Conservation (phyloP, 2,888 invertebrate genomes). For the Caenorhabditis macrosperma region DNA sequence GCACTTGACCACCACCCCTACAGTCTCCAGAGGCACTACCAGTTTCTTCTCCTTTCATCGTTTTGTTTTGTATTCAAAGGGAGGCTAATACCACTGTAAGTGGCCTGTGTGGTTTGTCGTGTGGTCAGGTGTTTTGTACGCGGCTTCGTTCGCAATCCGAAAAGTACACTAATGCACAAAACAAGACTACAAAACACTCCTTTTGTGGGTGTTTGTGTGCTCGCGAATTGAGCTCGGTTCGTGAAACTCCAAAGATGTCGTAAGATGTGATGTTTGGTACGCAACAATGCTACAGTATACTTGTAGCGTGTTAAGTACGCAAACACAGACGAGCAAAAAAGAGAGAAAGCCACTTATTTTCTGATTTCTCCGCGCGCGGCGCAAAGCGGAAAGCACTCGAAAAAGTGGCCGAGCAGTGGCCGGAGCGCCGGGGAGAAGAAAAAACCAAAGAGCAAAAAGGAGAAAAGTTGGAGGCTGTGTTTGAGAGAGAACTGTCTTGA, state of each 20-base stretch:
- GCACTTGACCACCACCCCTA: slow-evolving; percentile 57
- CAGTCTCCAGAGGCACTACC: slow-evolving; percentile 32
- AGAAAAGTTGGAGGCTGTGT: neutral
- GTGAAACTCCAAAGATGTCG: neutral
- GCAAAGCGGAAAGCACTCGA: slow-evolving; percentile 5
- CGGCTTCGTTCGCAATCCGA: neutral
- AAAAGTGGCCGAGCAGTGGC: neutral
- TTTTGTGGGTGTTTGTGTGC: neutral
- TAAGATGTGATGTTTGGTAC: neutral
- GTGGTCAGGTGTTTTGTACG: slow-evolving; percentile 15
- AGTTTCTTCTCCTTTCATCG: slow-evolving; percentile 8
- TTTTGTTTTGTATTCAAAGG: slow-evolving; percentile 1
- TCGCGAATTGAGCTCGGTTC: neutral
- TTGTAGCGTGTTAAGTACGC: neutral
- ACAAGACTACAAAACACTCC: neutral
- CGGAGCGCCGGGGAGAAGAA: no score
- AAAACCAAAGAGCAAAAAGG: neutral
- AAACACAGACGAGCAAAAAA: slow-evolving; percentile 1
- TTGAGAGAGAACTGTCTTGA: neutral
- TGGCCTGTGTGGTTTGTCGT: no score
- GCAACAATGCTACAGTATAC: neutral
- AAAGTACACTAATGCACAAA: neutral
- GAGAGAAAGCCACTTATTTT: slow-evolving; percentile 3
- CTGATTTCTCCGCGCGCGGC: slow-evolving; percentile 1
- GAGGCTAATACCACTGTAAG: no score